phyloP scores from a whole-genome alignment of 2,113 vertebrate species.

The Calidris pygmaea region DNA sequence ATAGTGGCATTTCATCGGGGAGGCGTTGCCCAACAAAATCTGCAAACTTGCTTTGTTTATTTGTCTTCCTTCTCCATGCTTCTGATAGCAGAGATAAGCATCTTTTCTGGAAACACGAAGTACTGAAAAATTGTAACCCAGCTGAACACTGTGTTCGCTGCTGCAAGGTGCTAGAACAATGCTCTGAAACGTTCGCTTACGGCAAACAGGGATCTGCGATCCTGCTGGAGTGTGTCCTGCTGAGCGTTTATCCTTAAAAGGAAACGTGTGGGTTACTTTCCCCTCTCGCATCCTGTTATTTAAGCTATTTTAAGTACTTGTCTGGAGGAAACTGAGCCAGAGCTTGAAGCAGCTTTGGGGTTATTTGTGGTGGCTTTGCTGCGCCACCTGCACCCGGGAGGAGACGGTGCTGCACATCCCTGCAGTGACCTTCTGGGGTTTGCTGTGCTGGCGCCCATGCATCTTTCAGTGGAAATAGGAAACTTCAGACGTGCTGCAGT shows the following conservation, averaged over 20 bases:
- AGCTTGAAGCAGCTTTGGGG: conserved; percentile 19
- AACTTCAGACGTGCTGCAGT: conserved; percentile 45
- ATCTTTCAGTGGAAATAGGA: conserved; percentile 35
- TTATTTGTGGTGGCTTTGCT: not conserved
- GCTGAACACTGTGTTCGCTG: not conserved
- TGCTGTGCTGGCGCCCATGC: not conserved
- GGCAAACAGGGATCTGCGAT: conserved; percentile 1
- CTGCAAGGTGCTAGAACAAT: conserved; percentile 31
- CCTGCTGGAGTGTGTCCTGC: conserved; percentile 13
- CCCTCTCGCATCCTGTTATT: conserved; percentile 68
- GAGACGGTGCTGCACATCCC: not conserved
- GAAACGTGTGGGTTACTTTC: conserved; percentile 48
- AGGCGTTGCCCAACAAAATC: not conserved
- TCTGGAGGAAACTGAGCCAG: conserved; percentile 39
- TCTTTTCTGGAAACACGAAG: not conserved
- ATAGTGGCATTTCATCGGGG: not conserved
- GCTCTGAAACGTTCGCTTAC: not conserved
- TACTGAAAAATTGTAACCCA: not conserved
- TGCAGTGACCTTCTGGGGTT: not conserved
- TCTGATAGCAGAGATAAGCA: conserved; percentile 16
- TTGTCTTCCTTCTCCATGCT: not conserved
- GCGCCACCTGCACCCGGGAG: conserved; percentile 15
- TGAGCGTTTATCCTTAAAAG: conserved; percentile 61
- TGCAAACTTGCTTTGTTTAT: not conserved
- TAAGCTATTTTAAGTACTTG: conserved; percentile 66